These are phyloP conservation scores for Zaprionus ornatus DNA, from an alignment of 1,140 invertebrate species.

Conservation along the genomic window DNA sequence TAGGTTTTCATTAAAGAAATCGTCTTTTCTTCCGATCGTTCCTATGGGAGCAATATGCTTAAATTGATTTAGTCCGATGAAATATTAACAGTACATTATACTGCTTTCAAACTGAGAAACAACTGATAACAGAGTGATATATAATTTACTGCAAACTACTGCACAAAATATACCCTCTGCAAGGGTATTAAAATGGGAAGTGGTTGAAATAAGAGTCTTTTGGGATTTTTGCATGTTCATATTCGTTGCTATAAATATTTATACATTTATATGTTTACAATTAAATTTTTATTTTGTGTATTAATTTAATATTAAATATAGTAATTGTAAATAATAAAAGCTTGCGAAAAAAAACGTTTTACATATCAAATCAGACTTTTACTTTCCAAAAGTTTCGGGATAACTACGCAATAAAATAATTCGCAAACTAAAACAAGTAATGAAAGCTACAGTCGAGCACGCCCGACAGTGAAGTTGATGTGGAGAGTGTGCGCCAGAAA, in stretches of 20 bases:
- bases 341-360: slow-evolving; percentile 5
- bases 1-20: too few relatives aligned
- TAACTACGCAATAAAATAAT: slow-evolving; percentile 35
- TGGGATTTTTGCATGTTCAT: slow-evolving; percentile 76
- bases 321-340: slow-evolving; percentile 6
- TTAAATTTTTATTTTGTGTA: slow-evolving; percentile 4
- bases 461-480: too few relatives aligned
- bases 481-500: too few relatives aligned
- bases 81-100: too few relatives aligned
- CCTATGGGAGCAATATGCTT: too few relatives aligned
- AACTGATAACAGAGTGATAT: too few relatives aligned
- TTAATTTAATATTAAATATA: background rate
- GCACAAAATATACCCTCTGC: too few relatives aligned
- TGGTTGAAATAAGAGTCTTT: slow-evolving; percentile 66
- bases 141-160: too few relatives aligned
- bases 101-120: too few relatives aligned
- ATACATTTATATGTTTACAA: slow-evolving; percentile 1
- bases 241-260: slow-evolving; percentile 60
- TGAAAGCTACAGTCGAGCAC: too few relatives aligned
- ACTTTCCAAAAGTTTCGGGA: slow-evolving; percentile 35
- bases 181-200: background rate
- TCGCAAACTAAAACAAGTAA: slow-evolving; percentile 14
- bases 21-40: too few relatives aligned
- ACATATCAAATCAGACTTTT: slow-evolving; percentile 36
- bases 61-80: too few relatives aligned